Evolutionary conservation across 23 tunicate genomes (phyloP).

Genomic region (Halocynthia aurantium): DNA sequence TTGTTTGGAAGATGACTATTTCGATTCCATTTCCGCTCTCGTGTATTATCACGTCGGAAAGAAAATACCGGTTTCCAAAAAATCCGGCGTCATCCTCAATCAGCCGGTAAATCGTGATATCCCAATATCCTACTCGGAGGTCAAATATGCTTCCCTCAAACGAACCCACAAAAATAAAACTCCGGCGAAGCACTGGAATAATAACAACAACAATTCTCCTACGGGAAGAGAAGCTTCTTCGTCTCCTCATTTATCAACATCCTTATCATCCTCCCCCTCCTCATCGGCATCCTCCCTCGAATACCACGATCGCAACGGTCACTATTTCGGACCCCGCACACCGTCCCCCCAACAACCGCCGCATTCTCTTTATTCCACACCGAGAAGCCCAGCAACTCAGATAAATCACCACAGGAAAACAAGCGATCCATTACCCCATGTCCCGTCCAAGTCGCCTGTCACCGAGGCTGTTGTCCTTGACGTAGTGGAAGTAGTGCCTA

Average conservation of each 20-base stretch:
- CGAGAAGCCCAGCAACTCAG: slow-evolving; percentile 7
- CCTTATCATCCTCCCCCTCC: slow-evolving; percentile 6
- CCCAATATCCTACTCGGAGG: slow-evolving; percentile 54
- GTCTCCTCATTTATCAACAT: neutral
- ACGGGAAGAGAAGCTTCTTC: too few species aligned
- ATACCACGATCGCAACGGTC: too few species aligned
- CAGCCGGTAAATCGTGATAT: slow-evolving; percentile 49
- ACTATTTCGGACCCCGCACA: slow-evolving; percentile 6
- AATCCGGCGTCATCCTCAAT: slow-evolving; percentile 49
- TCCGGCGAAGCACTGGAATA: too few species aligned
- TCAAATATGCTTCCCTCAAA: slow-evolving; percentile 40
- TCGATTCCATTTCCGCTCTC: slow-evolving; percentile 56
- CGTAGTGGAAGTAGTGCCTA: neutral
- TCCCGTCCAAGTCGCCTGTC: neutral
- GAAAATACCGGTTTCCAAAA: slow-evolving; percentile 37
- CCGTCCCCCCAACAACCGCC: neutral
- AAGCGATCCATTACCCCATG: slow-evolving; percentile 11
- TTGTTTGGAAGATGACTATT: slow-evolving; percentile 45
- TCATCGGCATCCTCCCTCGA: neutral
- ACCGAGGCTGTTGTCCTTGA: neutral
- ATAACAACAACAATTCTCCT: too few species aligned
- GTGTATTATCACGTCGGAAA: slow-evolving; percentile 42
- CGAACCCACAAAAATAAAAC: neutral
- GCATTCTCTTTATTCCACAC: neutral
- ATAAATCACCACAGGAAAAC: neutral